Evolutionary conservation across 1,140 invertebrate species (phyloP), one percentile per base, ranked within the genome.

Genomic region (Nasonia longicornis): DNA sequence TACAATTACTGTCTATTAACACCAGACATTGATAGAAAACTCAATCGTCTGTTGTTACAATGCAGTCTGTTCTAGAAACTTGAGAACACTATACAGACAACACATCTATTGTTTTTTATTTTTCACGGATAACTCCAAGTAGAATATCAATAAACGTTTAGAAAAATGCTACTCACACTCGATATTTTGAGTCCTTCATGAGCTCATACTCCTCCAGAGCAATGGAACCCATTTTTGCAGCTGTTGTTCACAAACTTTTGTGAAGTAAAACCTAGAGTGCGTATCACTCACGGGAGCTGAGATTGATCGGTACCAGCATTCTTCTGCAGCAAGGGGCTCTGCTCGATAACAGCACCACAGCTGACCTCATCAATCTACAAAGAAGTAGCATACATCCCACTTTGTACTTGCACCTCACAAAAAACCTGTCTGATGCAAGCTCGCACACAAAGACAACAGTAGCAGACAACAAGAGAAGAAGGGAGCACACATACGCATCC

Each of bases 121-220:
- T 73, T 26, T 73, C 8, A 52, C 16, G 26, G 31, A 72, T 20
- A 20, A 79, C 42, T 77, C 7, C 11, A 64, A 22, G 63, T 26
- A 4, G 2, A 64, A 67, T 67, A 29, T 67, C 20, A 67, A 22
- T 38, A 70, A 42, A 42, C 6, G 58, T 42, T 42, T 29, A 31
- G 73, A 52, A 67, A 31, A 77, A 7, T 31, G 52, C 63, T 85
- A 91, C 91, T 92, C 87, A 95, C 91, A 94, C 92, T 85, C 94
- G 92, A 89, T 96, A 97, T 88, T 96, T 96, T 8, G 94, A 92
- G 88, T 96, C 95, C 84, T 93, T 94, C 92, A 95, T 93, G 11
- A 95, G 89, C 84, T 95, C 95, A 86, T 93, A 94, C 86, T 95
- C 95, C 87, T 95, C 95, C 85, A 94, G 84, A 31, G 91, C 89